Base-by-base conservation (phyloP, 1,140 invertebrate species). In the Odontomachus brunneus region DNA sequence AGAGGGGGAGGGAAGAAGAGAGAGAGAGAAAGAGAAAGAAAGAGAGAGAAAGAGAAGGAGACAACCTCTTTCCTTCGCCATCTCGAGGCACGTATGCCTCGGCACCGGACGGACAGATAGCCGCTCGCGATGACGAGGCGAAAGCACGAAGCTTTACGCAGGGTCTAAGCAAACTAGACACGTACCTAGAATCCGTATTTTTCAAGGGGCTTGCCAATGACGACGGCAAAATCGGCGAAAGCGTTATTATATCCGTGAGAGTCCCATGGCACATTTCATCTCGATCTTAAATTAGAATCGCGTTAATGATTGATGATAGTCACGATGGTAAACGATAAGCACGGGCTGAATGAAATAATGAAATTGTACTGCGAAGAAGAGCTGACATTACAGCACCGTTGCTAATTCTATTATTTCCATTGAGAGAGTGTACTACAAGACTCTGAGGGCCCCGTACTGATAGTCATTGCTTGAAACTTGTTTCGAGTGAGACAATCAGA, bases 81-180 rank as follows among this genome's bases (percentile, higher is more conserved):
- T 80, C 86, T 71, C 63, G 84, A 87, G 72, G 84, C 84, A 86
- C 72, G 87, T 87, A 89, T 90, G 87, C 83, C 63, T 90, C 83
- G n/a, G n/a, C n/a, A 38, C 85, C 73, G 87, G 85, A 86, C 84
- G 78, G 84, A 89, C 84, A 88, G 83, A 91, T 91, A 84, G 86
- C 66, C 84, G 38, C 49, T 80, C 66, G 86, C 87, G 84, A 87
- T 90, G 89, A 91, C 87, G 78, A 73, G 83, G 84, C 90, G 89
- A 75, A 78, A 84, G 80, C 82, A 67, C 49, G 49, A 78, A 49
- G 49, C 75, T 69, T 69, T 80, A 33, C 51, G 22, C 24, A 80
- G 38, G 51, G 22, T 14, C 51, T 80, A 71, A 65, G 33, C 75
- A 57, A 71, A 80, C 63, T 69, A 66, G 44, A 11, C 60, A 17